Evolutionary conservation across 2,888 invertebrate species (phyloP).

Genomic region (Acanthosoma haemorrhoidale): DNA sequence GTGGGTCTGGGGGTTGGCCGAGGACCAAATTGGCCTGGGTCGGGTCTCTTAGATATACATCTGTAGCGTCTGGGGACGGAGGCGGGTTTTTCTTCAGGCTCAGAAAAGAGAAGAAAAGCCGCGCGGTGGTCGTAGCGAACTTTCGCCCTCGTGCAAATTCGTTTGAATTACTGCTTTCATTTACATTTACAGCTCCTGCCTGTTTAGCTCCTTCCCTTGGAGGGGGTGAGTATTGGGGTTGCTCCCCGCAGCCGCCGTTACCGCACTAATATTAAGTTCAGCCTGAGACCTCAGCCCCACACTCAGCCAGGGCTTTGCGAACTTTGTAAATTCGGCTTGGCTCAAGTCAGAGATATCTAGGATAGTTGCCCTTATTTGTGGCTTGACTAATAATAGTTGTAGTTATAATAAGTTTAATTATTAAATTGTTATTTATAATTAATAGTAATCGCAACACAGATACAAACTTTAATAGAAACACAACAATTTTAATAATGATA

Average conservation of each 20-base stretch:
- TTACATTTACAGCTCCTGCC: conserved; percentile 19
- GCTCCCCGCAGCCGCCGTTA: neutral
- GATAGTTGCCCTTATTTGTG: no score
- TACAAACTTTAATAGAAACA: no score
- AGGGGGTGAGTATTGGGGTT: neutral
- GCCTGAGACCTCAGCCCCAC: neutral
- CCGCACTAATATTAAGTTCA: conserved; percentile 4
- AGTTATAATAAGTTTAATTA: no score
- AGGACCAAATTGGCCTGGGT: neutral
- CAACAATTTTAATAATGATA: no score
- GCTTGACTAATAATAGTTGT: no score
- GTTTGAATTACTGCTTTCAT: conserved; percentile 25
- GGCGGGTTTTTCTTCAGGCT: neutral
- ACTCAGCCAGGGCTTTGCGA: neutral
- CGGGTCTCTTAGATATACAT: conserved; percentile 10
- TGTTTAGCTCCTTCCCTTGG: neutral
- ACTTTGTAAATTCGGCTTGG: no score
- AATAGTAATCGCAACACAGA: no score
- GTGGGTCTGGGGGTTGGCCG: neutral
- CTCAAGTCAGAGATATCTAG: no score
- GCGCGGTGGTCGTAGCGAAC: neutral
- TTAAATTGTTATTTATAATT: no score
- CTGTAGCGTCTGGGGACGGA: neutral
- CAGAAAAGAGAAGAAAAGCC: neutral
- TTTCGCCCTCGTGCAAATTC: conserved; percentile 4